Evolutionary conservation across 2,888 invertebrate genomes (phyloP).

Genomic region (Phoenoteleia sp.): DNA sequence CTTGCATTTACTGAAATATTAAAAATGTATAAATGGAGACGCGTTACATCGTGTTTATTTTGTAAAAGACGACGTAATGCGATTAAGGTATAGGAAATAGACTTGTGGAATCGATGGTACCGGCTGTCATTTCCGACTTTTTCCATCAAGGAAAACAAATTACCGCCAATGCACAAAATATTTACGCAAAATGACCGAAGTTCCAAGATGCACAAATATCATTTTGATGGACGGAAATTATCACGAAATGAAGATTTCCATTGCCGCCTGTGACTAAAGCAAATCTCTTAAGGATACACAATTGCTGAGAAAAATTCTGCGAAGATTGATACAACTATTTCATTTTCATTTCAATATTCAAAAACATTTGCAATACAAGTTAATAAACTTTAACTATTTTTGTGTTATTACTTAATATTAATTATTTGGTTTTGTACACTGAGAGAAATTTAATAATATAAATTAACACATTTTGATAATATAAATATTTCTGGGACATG

Average conservation of each 20-base stretch:
- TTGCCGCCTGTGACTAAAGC: constrained; percentile 23
- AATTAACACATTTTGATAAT: too few species aligned
- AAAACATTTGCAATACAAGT: too few species aligned
- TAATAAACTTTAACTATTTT: too few species aligned
- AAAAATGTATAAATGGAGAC: constrained; percentile 45
- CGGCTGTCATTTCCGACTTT: constrained; percentile 72
- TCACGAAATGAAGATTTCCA: constrained; percentile 53
- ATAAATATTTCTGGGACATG: too few species aligned
- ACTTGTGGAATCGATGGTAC: constrained; percentile 71
- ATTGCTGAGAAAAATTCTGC: not conserved
- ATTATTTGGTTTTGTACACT: too few species aligned
- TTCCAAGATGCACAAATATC: constrained; percentile 65
- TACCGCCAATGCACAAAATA: constrained; percentile 79
- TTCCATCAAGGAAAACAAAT: constrained; percentile 79
- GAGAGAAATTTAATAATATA: too few species aligned
- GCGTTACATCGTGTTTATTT: constrained; percentile 29
- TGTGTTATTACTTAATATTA: too few species aligned
- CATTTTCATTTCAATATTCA: too few species aligned
- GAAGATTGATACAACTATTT: too few species aligned
- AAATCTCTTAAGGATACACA: not conserved
- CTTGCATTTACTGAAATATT: constrained; percentile 21
- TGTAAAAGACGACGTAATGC: constrained; percentile 64
- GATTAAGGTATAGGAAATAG: constrained; percentile 76
- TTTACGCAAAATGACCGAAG: constrained; percentile 73
- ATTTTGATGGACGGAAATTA: constrained; percentile 65